Evolutionary conservation across 2,888 invertebrate species (phyloP), one percentile per base, ranked within the genome.

Genomic region (Lithophane semibrunnea): DNA sequence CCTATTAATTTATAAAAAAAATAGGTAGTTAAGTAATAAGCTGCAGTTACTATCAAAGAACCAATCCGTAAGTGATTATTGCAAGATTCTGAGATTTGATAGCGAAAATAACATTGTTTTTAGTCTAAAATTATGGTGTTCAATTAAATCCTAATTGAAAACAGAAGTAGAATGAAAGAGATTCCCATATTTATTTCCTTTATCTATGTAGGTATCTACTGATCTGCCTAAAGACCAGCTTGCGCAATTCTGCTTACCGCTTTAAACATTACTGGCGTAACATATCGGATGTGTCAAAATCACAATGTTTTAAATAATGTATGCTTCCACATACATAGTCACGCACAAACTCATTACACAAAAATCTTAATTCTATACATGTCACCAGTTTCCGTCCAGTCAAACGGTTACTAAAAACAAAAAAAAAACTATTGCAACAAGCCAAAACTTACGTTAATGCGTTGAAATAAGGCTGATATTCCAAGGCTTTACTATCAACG

Each of bases 281-380:
- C 4, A 56, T 13, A 52, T 44, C 49, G 77, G 54, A 63, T 77
- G 24, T 77, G 16, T 77, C 61, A n/a, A 79, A 78, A 79, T 72
- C 60, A 65, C 44, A 58, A 56, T 13, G 24, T 64, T 68, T 65
- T 58, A 68, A 18, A 65, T 24, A 58, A 70, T 58, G 3, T 24
- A 71, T 47, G 21, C 58, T 3, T 37, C 18, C 24, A 78, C 10
- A 13, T 49, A 72, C 18, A 24, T 64, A 58, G 29, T 24, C 42
- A 63, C 37, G 18, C 21, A 42, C 29, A 67, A 74, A 80, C 44
- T 66, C 49, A 63, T 80, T 61, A 75, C 68, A 68, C 63, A 68
- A 81, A 83, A 83, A 71, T 79, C 72, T 54, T 61, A 79, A 77
- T 85, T 83, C 79, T 42, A n/a, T 37, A 86, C 80, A 63, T 87